phyloP scores from a whole-genome alignment of 2,113 vertebrate species.

The Chiloscyllium plagiosum region DNA sequence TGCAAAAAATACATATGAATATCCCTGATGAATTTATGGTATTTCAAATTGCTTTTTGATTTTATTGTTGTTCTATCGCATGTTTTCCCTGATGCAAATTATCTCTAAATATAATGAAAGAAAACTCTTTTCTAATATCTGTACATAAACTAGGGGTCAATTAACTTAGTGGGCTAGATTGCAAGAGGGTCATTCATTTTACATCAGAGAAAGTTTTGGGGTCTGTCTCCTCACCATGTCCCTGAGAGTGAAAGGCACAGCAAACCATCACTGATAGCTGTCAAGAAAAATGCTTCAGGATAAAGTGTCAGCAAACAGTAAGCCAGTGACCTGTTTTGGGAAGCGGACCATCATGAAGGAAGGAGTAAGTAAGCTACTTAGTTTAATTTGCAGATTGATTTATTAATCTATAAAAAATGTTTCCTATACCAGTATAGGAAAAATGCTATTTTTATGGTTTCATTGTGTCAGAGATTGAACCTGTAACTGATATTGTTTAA shows the following conservation, averaged over 20 bases:
- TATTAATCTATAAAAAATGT: neutral
- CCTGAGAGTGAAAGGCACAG: neutral
- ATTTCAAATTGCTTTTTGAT: neutral
- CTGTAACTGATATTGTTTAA: neutral
- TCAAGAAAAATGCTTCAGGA: neutral
- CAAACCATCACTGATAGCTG: neutral
- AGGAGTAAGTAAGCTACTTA: neutral
- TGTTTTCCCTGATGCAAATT: neutral
- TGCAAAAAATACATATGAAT: too few species aligned
- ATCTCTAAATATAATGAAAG: neutral
- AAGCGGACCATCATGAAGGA: neutral
- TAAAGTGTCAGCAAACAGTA: neutral
- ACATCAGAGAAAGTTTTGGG: neutral
- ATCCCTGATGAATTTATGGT: neutral
- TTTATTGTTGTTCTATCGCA: neutral
- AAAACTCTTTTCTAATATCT: neutral
- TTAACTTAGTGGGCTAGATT: neutral
- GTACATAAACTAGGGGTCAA: neutral
- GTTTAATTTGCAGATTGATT: neutral
- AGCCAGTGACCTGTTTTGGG: neutral
- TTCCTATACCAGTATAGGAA: neutral
- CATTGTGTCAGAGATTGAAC: neutral
- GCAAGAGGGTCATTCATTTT: neutral
- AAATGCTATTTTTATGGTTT: neutral
- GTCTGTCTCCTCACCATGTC: neutral